Evolutionary conservation across 2,797 vertebrate species (phyloP).

Genomic region (Melanotaenia trifasciata): DNA sequence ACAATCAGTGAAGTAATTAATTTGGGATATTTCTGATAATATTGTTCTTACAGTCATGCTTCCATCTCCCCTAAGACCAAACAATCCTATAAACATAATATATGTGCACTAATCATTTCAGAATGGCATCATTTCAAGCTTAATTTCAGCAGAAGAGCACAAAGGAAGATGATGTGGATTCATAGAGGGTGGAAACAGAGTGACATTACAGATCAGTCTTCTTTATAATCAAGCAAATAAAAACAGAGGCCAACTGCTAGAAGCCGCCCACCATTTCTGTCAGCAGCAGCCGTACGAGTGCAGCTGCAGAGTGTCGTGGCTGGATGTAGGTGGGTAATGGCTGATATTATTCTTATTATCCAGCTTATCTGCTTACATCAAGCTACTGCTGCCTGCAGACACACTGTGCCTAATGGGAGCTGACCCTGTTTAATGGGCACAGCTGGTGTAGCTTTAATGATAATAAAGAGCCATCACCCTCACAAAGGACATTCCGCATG

Average conservation of each 20-base stretch:
- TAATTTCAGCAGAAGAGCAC: slow-evolving; percentile 13
- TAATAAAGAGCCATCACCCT: slow-evolving; percentile 29
- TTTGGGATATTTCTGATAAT: too few species aligned
- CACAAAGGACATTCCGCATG: slow-evolving; percentile 33
- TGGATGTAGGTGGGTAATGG: slow-evolving; percentile 58
- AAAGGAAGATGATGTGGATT: slow-evolving; percentile 11
- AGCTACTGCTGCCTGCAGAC: slow-evolving; percentile 55
- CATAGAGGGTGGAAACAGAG: slow-evolving; percentile 10
- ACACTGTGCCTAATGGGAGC: slow-evolving; percentile 51
- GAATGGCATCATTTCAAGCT: neutral
- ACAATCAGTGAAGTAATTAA: too few species aligned
- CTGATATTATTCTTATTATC: slow-evolving; percentile 76
- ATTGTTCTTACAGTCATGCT: too few species aligned
- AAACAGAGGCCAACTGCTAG: slow-evolving; percentile 38
- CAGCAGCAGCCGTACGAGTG: slow-evolving; percentile 35
- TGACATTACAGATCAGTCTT: slow-evolving; percentile 25
- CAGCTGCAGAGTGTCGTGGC: slow-evolving; percentile 46
- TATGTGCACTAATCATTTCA: too few species aligned
- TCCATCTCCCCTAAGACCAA: too few species aligned
- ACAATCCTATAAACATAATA: too few species aligned
- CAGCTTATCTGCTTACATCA: slow-evolving; percentile 51
- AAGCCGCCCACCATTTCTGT: slow-evolving; percentile 58
- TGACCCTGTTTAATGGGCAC: slow-evolving; percentile 53
- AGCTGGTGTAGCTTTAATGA: slow-evolving; percentile 38
- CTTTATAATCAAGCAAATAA: slow-evolving; percentile 44